Conservation (phyloP, 2,113 vertebrate species). For the Cyanoderma ruficeps region DNA sequence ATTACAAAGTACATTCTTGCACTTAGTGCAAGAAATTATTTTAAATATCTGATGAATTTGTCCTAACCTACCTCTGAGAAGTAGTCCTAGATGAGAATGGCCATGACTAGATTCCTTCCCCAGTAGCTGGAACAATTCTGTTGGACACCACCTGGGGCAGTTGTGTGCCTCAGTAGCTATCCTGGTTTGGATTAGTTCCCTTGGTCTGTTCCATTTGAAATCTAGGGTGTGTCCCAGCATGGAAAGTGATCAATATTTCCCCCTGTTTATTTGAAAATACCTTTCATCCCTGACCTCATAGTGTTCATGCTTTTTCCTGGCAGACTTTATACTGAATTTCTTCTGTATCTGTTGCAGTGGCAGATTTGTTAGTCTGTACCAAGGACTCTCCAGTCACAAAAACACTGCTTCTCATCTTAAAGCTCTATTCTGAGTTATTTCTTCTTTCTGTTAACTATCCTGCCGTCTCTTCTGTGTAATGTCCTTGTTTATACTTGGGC, state of each 20-base stretch:
- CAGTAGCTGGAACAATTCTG: not conserved
- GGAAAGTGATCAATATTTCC: not conserved
- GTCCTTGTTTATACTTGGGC: conserved; percentile 2
- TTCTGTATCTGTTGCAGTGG: not conserved
- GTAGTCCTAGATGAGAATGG: not conserved
- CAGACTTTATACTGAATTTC: not conserved
- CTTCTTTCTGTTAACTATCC: not conserved
- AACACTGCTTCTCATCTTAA: not conserved
- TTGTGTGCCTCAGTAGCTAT: not conserved
- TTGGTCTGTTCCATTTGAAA: not conserved
- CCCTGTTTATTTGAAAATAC: not conserved
- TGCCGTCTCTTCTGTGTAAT: not conserved
- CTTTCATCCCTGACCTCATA: not conserved
- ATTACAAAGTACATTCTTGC: not conserved
- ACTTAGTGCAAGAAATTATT: not conserved
- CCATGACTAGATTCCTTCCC: not conserved
- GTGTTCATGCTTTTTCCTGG: not conserved
- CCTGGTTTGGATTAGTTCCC: not conserved
- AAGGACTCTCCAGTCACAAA: not conserved
- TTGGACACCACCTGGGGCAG: not conserved
- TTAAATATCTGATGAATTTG: not conserved
- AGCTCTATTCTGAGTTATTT: not conserved
- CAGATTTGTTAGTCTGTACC: not conserved
- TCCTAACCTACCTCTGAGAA: not conserved
- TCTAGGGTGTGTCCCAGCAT: not conserved